A percentile compares a stretch with the other conserved stretches of the same genome.
phyloP scores from a whole-genome alignment of 2,888 invertebrate genomes.

The Eubasilissa splendida region DNA sequence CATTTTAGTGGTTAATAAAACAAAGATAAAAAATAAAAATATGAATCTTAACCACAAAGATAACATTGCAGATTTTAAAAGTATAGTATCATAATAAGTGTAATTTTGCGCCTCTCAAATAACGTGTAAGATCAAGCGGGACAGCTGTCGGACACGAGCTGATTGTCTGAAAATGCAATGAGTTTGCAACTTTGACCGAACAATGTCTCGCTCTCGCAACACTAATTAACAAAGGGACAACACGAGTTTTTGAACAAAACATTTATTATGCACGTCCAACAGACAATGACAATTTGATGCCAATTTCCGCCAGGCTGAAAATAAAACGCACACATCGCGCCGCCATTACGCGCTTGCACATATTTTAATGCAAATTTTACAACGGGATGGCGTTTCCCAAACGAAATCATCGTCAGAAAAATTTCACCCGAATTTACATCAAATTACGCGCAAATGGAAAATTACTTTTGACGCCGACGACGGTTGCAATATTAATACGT shows the following conservation, averaged over 20 bases:
- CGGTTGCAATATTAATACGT: no score
- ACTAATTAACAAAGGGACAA: constrained; percentile 25
- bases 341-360: not conserved
- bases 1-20: no score
- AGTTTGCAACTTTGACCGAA: constrained; percentile 23
- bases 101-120: no score
- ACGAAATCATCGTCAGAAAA: no score
- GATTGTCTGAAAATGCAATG: constrained; percentile 15
- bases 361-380: not conserved
- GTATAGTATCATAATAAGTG: no score
- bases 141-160: not conserved
- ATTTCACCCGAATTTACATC: no score
- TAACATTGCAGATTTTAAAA: no score
- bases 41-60: no score
- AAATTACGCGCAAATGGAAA: no score
- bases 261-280: not conserved
- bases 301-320: not conserved
- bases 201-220: constrained; percentile 12
- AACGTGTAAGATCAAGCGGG: not conserved
- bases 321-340: not conserved
- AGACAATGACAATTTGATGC: not conserved
- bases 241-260: constrained; percentile 8
- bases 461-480: no score
- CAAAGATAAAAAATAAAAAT: no score
- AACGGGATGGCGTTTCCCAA: not conserved